Evolutionary conservation across 2,797 vertebrate genomes (phyloP), one percentile per base, ranked within the genome.

Genomic region (Halcyon leucocephala): DNA sequence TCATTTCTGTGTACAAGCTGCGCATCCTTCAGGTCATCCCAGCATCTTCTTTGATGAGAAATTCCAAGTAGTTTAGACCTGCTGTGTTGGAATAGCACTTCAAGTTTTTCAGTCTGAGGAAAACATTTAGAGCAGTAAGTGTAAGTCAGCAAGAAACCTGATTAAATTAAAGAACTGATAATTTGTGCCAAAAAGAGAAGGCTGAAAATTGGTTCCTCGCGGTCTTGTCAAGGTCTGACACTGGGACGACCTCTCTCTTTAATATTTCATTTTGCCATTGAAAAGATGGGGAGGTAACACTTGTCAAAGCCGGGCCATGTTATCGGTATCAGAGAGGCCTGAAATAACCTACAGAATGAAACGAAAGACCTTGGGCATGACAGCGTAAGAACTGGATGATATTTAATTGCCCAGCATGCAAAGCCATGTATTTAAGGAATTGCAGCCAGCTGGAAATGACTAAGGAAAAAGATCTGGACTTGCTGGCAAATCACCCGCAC

Each of bases 401-500:
- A 62, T 79, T 76, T 82, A 89, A 84, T 69, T 82, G 77, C 67
- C 49, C 44, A 54, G 65, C n/a, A 61, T 10, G 5, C 37, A 82
- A 79, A 89, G 51, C 46, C 39, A 15, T 37, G 55, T 72, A 86
- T 94, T 94, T 84, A 82, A 90, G 55, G 73, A 93, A 51, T 37
- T 82, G 70, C 33, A 81, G 35, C 21, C 90, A 86, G 44, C 80
- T 94, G 90, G 77, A 88, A 95, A 89, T 62, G 37, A 81, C 73
- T 65, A 51, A 79, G 54, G 54, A 78, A 64, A 82, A 81, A 73
- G 61, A 76, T 79, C 61, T 93, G 77, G 90, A 80, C 14, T 18
- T 5, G 28, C 54, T 90, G 77, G 82, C 66, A 83, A 69, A 90
- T 79, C 61, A 81, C 41, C 86, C 2, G 0, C 41, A 46, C 46